phyloP scores from a whole-genome alignment of 92 coral and sea anemone species.

The Heteractis magnifica region DNA sequence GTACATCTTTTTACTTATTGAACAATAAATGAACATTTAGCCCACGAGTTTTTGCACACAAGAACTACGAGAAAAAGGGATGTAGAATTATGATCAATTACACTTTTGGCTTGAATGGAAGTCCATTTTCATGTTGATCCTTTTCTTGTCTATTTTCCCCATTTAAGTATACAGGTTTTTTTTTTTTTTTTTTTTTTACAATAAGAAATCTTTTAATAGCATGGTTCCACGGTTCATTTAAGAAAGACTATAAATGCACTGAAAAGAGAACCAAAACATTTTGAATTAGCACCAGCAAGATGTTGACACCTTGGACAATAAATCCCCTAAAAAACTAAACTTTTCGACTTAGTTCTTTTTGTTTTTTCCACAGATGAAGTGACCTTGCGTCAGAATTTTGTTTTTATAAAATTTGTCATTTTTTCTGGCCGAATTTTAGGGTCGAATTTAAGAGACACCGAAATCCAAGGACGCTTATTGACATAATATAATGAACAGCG shows the following conservation, averaged over 20 bases:
- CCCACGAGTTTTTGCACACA: too few relatives aligned
- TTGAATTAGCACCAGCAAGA: background rate
- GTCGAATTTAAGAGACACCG: background rate
- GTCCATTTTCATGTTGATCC: background rate
- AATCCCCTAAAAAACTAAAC: background rate
- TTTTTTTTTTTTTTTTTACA: background rate
- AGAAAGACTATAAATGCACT: background rate
- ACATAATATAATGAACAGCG: background rate
- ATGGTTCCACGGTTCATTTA: background rate
- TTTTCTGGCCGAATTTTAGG: background rate
- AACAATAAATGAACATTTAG: too few relatives aligned
- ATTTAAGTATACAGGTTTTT: background rate
- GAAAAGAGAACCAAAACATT: background rate
- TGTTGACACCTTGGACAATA: constrained; percentile 3
- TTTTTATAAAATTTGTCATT: background rate
- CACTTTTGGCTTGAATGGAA: background rate
- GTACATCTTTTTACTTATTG: too few relatives aligned
- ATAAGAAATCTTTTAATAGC: background rate
- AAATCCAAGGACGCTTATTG: background rate
- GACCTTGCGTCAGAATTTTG: background rate
- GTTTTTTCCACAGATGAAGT: background rate
- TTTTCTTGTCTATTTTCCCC: background rate
- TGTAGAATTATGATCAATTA: background rate
- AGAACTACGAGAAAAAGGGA: background rate
- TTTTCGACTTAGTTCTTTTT: background rate